These are phyloP conservation scores for Lates calcarifer DNA, from an alignment of 2,113 vertebrate genomes.

Conservation along the genomic window DNA sequence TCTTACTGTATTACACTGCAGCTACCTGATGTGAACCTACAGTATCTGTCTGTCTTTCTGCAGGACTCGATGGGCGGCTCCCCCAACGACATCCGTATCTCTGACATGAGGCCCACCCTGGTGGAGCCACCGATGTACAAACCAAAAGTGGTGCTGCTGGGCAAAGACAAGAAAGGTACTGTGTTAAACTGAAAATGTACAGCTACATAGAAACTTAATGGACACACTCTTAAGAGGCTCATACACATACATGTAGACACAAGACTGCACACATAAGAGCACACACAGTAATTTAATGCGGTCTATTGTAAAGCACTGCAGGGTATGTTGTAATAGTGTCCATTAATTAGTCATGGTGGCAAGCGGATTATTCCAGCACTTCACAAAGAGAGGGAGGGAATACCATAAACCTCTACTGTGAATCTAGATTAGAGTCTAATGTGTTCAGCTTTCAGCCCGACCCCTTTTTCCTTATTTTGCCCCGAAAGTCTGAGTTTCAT, in stretches of 20 bases:
- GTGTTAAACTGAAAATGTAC: background rate
- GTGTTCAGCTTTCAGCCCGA: background rate
- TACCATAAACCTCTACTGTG: background rate
- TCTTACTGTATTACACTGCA: background rate
- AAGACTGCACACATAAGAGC: background rate
- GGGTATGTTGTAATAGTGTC: constrained; percentile 54
- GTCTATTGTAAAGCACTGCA: constrained; percentile 42
- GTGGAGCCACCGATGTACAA: constrained; percentile 97
- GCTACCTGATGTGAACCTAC: constrained; percentile 13
- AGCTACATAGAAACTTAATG: background rate
- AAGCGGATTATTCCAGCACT: constrained; percentile 55
- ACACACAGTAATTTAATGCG: constrained; percentile 50
- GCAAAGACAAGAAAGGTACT: constrained; percentile 99
- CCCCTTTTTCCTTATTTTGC: constrained; percentile 17
- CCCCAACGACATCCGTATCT: constrained; percentile 97
- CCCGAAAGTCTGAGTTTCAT: constrained; percentile 30
- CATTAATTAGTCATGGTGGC: constrained; percentile 68
- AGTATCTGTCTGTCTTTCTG: background rate
- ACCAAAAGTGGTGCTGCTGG: constrained; percentile 97
- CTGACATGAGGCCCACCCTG: constrained; percentile 97
- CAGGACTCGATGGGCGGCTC: constrained; percentile 97
- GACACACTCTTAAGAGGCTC: background rate
- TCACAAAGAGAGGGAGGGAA: constrained; percentile 21
- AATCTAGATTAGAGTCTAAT: constrained; percentile 11
- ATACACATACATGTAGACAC: constrained; percentile 3